Base-by-base conservation (phyloP, 2,888 invertebrate species). In the Hydriomena furcata region DNA sequence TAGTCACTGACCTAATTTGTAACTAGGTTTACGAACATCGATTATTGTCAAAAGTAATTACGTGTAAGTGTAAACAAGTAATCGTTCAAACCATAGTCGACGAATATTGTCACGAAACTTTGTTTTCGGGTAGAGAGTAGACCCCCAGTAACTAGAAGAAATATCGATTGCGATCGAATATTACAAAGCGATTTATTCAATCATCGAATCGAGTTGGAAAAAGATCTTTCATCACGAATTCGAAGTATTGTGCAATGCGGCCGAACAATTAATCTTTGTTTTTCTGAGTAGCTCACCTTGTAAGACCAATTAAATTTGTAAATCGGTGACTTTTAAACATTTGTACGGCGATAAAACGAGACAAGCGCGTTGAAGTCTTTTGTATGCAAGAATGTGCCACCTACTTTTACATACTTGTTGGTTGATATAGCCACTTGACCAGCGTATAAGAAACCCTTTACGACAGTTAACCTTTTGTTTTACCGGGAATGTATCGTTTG, bases 161-260 rank as follows among this genome's bases (percentile, higher is more conserved):
- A 47, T 50, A 49, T 58, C 32, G 52, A 63, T 63, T 56, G 55
- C 58, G 53, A 63, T 55, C 8, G 20, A 55, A 63, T n/a, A 61
- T 61, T 60, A 53, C 64, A 46, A 52, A 59, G 12, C 8, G 27
- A 35, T 61, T 56, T 57, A 42, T 58, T 49, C 46, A 35, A 28
- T 34, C 35, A 51, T n/a, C n/a, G n/a, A n/a, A n/a, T n/a, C n/a
- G n/a, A n/a, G n/a, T n/a, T n/a, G n/a, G n/a, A n/a, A n/a, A n/a
- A 47, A 55, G 40, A 65, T 62, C 54, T 57, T 50, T 50, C 49
- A 58, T 60, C 44, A 55, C 38, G 58, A 53, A 51, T 61, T 61
- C 62, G 28, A 48, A 48, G 40, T 31, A 53, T 65, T 67, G 61
- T 56, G 58, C 47, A 63, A 68, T 31, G 35, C 52, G 43, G 20